Conservation (phyloP, 2,113 vertebrate species). For the Micromys minutus region DNA sequence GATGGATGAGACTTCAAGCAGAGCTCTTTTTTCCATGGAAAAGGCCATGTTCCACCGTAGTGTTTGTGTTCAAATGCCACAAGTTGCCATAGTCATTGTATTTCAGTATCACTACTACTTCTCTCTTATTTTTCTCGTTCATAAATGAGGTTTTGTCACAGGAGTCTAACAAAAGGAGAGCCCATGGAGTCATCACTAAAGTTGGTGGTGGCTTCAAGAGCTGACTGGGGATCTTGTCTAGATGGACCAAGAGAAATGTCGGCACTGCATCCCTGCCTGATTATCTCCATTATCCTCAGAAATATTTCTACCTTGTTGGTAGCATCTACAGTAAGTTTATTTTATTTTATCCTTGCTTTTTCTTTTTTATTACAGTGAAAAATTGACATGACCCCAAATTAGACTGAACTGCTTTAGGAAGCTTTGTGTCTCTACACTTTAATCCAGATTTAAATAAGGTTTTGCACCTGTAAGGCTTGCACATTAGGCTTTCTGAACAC, state of each 20-base stretch:
- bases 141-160: neutral
- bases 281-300: neutral
- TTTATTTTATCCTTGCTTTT: constrained; percentile 20
- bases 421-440: neutral
- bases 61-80: neutral
- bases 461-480: neutral
- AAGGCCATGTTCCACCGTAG: too few species aligned
- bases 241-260: neutral
- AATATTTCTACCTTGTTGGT: neutral
- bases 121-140: neutral
- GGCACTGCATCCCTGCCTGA: neutral
- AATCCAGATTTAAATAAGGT: neutral
- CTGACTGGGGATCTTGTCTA: neutral
- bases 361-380: neutral
- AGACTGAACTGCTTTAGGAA: constrained; percentile 18
- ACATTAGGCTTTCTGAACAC: neutral
- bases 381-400: neutral
- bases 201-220: neutral
- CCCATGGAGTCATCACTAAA: neutral
- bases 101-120: neutral
- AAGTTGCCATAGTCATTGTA: neutral
- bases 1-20: neutral
- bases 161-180: too few species aligned
- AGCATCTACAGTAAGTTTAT: neutral
- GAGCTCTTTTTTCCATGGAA: too few species aligned